phyloP scores from a whole-genome alignment of 2,888 invertebrate species.

The Hemistola chrysoprasaria region DNA sequence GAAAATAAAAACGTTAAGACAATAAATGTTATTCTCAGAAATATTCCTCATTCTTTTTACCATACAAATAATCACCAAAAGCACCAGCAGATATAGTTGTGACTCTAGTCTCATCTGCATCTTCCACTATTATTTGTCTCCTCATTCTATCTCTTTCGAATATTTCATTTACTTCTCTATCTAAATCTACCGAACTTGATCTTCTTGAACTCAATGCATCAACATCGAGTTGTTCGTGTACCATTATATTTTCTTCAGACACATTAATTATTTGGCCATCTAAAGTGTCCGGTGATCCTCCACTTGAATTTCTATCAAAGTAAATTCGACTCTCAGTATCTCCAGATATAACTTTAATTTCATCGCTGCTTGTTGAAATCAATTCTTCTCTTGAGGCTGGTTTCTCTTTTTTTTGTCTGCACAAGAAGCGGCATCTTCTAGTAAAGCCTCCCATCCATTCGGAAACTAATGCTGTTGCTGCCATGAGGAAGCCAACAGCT shows the following conservation, averaged over 20 bases:
- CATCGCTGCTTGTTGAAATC: constrained; percentile 33
- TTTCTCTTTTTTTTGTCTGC: constrained; percentile 32
- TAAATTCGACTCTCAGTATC: constrained; percentile 38
- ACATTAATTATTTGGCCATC: constrained; percentile 63
- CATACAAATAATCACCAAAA: constrained; percentile 52
- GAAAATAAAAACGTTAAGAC: not conserved
- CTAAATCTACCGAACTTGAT: constrained; percentile 67
- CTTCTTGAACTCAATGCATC: constrained; percentile 51
- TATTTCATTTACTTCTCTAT: constrained; percentile 67
- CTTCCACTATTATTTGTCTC: constrained; percentile 31
- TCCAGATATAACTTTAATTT: constrained; percentile 31
- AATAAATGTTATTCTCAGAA: not conserved
- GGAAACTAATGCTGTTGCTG: constrained; percentile 83
- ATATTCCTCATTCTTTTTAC: not conserved
- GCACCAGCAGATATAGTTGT: constrained; percentile 46
- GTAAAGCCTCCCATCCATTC: constrained; percentile 88
- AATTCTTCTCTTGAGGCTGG: constrained; percentile 45
- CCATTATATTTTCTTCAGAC: constrained; percentile 52
- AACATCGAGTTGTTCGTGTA: constrained; percentile 52
- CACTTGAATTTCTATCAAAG: constrained; percentile 45
- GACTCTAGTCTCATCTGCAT: constrained; percentile 35
- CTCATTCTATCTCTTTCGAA: constrained; percentile 57
- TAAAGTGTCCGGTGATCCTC: constrained; percentile 54
- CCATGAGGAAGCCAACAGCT: constrained; percentile 86
- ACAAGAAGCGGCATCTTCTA: constrained; percentile 73